Conservation (phyloP, 1,140 invertebrate species). For the Habropoda laboriosa region DNA sequence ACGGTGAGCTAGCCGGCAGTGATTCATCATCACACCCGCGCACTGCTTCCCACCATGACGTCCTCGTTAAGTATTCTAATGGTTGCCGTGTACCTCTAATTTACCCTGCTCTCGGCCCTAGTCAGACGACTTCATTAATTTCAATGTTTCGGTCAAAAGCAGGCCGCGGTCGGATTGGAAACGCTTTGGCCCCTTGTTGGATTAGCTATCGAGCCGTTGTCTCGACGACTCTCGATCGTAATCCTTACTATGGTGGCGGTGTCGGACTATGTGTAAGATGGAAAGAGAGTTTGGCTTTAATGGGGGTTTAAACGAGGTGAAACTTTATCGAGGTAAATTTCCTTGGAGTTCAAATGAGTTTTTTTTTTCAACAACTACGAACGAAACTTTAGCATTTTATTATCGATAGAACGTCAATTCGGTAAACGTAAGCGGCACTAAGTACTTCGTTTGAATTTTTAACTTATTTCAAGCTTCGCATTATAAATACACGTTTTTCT, state of each 20-base stretch:
- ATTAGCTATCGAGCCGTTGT: slow-evolving; percentile 8
- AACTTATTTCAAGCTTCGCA: too few species aligned
- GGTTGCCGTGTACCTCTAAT: slow-evolving; percentile 69
- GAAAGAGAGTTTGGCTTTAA: neutral
- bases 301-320: neutral
- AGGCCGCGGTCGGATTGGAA: slow-evolving; percentile 3
- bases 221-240: neutral
- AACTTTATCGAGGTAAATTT: too few species aligned
- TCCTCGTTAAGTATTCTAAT: slow-evolving; percentile 77
- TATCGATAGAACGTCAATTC: too few species aligned
- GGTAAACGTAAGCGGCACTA: too few species aligned
- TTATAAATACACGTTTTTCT: too few species aligned
- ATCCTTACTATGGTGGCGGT: neutral
- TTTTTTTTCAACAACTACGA: too few species aligned
- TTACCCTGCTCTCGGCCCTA: slow-evolving; percentile 53
- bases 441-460: too few species aligned
- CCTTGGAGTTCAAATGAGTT: too few species aligned
- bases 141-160: slow-evolving; percentile 55
- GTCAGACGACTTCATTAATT: slow-evolving; percentile 70
- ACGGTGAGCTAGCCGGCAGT: slow-evolving; percentile 60
- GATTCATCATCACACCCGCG: slow-evolving; percentile 76
- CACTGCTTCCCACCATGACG: slow-evolving; percentile 72
- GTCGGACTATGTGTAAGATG: neutral
- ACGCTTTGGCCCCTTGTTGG: neutral
- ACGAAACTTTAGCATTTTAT: too few species aligned